Conservation (phyloP, 2,888 invertebrate species). For the Dorcus hopei region DNA sequence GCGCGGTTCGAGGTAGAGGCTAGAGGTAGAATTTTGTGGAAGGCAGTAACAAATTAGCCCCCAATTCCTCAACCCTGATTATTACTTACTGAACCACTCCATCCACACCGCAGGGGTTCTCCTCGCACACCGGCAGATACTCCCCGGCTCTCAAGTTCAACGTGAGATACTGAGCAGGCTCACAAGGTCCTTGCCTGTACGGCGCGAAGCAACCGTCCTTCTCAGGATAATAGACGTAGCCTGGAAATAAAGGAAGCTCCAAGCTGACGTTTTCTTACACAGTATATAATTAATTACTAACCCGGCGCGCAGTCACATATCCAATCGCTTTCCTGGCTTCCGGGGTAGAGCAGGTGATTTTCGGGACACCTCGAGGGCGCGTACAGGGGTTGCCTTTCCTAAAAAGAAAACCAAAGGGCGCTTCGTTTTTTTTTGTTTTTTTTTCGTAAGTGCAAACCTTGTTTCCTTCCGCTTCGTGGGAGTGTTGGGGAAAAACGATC, state of each 20-base stretch:
- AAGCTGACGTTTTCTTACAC: neutral
- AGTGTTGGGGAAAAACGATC: too few species aligned
- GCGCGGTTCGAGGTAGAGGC: too few species aligned
- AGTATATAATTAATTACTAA: constrained; percentile 32
- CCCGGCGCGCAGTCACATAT: constrained; percentile 62
- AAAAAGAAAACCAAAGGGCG: neutral
- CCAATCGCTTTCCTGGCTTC: constrained; percentile 63
- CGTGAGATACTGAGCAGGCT: constrained; percentile 53
- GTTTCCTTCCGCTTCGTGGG: too few species aligned
- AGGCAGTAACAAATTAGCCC: too few species aligned
- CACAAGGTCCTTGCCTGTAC: constrained; percentile 65
- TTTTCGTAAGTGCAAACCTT: too few species aligned
- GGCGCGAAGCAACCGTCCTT: constrained; percentile 62
- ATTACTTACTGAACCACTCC: constrained; percentile 48
- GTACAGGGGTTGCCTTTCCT: constrained; percentile 49
- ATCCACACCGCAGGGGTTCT: constrained; percentile 60
- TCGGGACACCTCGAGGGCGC: constrained; percentile 59
- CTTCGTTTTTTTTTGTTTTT: neutral
- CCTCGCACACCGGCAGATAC: constrained; percentile 58
- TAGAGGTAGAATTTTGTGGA: too few species aligned
- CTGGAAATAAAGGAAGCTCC: constrained; percentile 43
- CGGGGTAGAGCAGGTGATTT: constrained; percentile 66
- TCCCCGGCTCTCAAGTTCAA: constrained; percentile 48
- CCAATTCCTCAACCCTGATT: neutral
- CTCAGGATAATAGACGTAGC: constrained; percentile 59